Evolutionary conservation across 2,888 invertebrate genomes (phyloP).

Genomic region (Drosophila subsilvestris): DNA sequence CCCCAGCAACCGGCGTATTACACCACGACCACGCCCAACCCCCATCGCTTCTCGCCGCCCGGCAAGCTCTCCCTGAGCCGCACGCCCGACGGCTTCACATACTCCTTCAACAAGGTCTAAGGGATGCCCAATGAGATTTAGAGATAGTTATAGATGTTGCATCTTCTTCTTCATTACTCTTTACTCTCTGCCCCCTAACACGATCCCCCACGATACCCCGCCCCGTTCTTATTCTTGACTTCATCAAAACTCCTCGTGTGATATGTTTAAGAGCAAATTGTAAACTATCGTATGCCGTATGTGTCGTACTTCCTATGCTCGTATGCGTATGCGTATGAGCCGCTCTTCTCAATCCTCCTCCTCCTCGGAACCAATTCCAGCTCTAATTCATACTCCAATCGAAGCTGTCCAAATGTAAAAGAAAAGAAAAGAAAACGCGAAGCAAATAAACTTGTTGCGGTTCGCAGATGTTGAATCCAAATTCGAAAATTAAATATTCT

Average conservation of each 20-base stretch:
- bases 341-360: conserved; percentile 51
- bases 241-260: conserved; percentile 79
- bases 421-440: no score
- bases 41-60: conserved; percentile 92
- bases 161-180: conserved; percentile 47
- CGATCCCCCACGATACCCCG: conserved; percentile 11
- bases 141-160: conserved; percentile 70
- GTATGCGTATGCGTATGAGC: conserved; percentile 29
- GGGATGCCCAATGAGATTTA: conserved; percentile 47
- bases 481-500: conserved; percentile 28
- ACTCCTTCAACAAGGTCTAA: conserved; percentile 90
- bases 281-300: conserved; percentile 34
- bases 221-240: conserved; percentile 48
- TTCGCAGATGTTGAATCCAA: conserved; percentile 55
- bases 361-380: conserved; percentile 44
- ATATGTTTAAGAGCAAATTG: conserved; percentile 69
- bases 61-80: conserved; percentile 94
- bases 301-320: no score
- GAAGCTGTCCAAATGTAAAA: conserved; percentile 52
- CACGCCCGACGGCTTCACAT: conserved; percentile 94
- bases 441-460: conserved; percentile 69
- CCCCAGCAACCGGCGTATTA: conserved; percentile 83
- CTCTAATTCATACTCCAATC: neutral
- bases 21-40: conserved; percentile 87
- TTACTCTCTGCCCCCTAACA: conserved; percentile 11